Conservation (phyloP, 2,888 invertebrate genomes). For the Nomada hirtipes region DNA sequence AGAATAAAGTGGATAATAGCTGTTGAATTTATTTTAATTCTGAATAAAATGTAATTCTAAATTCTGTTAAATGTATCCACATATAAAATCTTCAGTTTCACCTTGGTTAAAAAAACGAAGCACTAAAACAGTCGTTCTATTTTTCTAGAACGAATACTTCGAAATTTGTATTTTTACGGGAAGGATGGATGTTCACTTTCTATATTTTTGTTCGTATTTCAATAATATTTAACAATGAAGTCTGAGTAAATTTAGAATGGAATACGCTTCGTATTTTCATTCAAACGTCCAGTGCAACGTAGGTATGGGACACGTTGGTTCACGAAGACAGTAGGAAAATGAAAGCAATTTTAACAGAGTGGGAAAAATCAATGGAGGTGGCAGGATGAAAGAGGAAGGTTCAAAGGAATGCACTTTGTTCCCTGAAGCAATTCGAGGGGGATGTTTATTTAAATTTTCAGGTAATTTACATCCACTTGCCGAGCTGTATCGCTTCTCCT, state of each 20-base stretch:
- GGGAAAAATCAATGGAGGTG: slow-evolving; percentile 50
- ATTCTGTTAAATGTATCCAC: not conserved
- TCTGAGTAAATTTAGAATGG: not conserved
- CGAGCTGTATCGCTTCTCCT: slow-evolving; percentile 48
- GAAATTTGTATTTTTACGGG: not conserved
- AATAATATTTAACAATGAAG: not conserved
- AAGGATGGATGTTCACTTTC: not conserved
- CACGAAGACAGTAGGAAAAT: slow-evolving; percentile 33
- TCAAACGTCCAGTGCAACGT: slow-evolving; percentile 5
- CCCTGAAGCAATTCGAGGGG: slow-evolving; percentile 47
- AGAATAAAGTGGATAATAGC: no score
- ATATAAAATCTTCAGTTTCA: not conserved
- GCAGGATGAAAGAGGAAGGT: slow-evolving; percentile 50
- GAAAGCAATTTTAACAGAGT: slow-evolving; percentile 49
- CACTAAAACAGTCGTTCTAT: no score
- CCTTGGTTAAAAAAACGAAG: not conserved
- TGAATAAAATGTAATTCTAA: no score
- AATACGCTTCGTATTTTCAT: slow-evolving; percentile 20
- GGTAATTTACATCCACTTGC: slow-evolving; percentile 71
- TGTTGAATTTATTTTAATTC: no score
- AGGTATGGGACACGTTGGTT: not conserved
- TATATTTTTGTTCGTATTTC: not conserved
- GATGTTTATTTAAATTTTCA: slow-evolving; percentile 71
- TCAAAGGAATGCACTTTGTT: slow-evolving; percentile 60
- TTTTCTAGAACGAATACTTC: no score